Evolutionary conservation across 2,888 invertebrate genomes (phyloP).

Genomic region (Theodoxus fluviatilis): DNA sequence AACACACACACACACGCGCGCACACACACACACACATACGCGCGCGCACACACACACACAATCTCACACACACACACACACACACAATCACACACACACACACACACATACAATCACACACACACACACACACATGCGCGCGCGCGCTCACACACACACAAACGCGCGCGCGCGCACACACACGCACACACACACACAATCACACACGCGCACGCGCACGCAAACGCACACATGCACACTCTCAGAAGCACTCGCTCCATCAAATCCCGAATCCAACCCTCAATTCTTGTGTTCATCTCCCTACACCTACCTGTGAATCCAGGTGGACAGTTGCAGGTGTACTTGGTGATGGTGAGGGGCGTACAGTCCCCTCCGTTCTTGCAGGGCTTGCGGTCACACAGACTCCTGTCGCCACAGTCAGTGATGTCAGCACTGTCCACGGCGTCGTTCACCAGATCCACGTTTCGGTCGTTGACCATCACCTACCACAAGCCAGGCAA

Average conservation of each 20-base stretch:
- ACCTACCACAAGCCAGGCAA: slow-evolving; percentile 72
- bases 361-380: slow-evolving; percentile 75
- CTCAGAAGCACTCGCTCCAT: too few species aligned
- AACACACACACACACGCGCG: too few species aligned
- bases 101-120: neutral
- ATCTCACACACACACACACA: neutral
- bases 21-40: neutral
- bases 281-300: neutral
- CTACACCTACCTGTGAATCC: slow-evolving; percentile 52
- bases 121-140: neutral
- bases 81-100: neutral
- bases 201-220: too few species aligned
- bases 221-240: too few species aligned
- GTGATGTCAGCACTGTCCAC: slow-evolving; percentile 82
- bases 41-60: neutral
- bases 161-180: neutral
- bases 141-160: neutral
- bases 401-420: slow-evolving; percentile 72
- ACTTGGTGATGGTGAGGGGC: slow-evolving; percentile 69
- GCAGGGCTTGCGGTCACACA: slow-evolving; percentile 72
- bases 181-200: too few species aligned
- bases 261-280: too few species aligned
- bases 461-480: slow-evolving; percentile 73
- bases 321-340: slow-evolving; percentile 69
- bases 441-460: slow-evolving; percentile 76